Percentiles rank a stretch among this genome's conserved stretches.
Evolutionary conservation across 2,888 invertebrate species (phyloP).

Genomic region (Halictus ligatus): DNA sequence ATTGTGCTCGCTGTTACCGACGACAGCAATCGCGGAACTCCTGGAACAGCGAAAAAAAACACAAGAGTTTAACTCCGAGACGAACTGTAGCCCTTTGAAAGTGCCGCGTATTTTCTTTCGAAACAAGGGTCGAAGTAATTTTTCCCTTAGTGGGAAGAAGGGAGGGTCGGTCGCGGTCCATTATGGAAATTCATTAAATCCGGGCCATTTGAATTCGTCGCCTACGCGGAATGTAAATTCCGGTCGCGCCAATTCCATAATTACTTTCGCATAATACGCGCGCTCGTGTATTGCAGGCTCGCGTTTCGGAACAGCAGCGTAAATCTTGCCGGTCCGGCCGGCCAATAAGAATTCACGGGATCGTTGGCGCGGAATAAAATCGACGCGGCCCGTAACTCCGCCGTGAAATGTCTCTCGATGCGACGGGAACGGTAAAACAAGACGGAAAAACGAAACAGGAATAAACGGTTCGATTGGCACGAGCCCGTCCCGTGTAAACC

Average conservation of each 20-base stretch:
- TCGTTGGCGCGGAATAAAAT: background rate
- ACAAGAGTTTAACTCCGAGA: background rate
- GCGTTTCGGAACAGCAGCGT: background rate
- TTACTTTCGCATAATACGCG: slow-evolving; percentile 47
- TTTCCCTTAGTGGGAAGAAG: slow-evolving; percentile 17
- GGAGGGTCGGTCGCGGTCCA: slow-evolving; percentile 14
- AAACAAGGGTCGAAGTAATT: slow-evolving; percentile 15
- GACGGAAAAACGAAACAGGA: background rate
- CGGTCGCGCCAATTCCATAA: slow-evolving; percentile 45
- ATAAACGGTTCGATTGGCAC: background rate
- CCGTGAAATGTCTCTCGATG: background rate
- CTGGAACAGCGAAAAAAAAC: background rate
- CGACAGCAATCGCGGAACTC: background rate
- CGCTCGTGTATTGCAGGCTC: slow-evolving; percentile 34
- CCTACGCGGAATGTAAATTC: slow-evolving; percentile 41
- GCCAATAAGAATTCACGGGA: slow-evolving; percentile 1
- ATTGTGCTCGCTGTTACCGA: background rate
- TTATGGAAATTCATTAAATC: slow-evolving; percentile 58
- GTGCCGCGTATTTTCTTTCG: slow-evolving; percentile 12
- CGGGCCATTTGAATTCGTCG: slow-evolving; percentile 33
- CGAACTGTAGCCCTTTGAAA: background rate
- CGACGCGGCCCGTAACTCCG: background rate
- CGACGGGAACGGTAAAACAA: background rate
- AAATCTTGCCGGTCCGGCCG: slow-evolving; percentile 6
- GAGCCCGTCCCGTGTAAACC: background rate